Evolutionary conservation across 2,113 vertebrate species (phyloP), one percentile per base, ranked within the genome.

Genomic region (Lutjanus erythropterus): DNA sequence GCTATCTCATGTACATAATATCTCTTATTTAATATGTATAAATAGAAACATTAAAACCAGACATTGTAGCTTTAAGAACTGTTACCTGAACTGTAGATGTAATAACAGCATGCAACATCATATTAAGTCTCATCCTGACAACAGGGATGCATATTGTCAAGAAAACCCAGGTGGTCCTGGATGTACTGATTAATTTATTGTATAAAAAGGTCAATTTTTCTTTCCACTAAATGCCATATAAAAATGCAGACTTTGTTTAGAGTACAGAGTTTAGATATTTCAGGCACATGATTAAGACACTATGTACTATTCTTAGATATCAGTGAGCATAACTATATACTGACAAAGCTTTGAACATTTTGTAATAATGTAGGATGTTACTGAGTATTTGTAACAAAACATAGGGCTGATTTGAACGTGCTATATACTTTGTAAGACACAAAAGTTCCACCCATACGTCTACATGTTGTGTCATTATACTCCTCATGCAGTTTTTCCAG

Each of bases 111-210:
- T 55, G 31, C 23, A 15, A 12, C 46, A 53, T 68, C n/a, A 35
- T 27, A 46, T 46, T 29, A 46, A 27, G 16, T 65, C 18, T 47
- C 62, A 65, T 35, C 44, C 64, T 67, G 19, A 67, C 46, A 67
- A 23, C 46, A 67, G 44, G 44, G 46, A 67, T 71, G 23, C 49
- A 55, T 41, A 19, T 10, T 11, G 14, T 68, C 46, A 50, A 35
- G n/a, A 52, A 37, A 52, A 31, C 19, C 3, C 14, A 16, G 47
- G 47, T 39, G 66, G n/a, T 18, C 18, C 12, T 37, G n/a, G 8
- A 44, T 37, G 14, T 5, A 41, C 50, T 31, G 52, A 52, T 25
- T 27, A 2, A 53, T 53, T 55, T 31, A 31, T 7, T 31, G 33
- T 7, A 35, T 35, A 35, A 35, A 35, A 31, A 16, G 16, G 27